phyloP scores from a whole-genome alignment of 2,888 invertebrate genomes.

The Eugnorisma glareosa region DNA sequence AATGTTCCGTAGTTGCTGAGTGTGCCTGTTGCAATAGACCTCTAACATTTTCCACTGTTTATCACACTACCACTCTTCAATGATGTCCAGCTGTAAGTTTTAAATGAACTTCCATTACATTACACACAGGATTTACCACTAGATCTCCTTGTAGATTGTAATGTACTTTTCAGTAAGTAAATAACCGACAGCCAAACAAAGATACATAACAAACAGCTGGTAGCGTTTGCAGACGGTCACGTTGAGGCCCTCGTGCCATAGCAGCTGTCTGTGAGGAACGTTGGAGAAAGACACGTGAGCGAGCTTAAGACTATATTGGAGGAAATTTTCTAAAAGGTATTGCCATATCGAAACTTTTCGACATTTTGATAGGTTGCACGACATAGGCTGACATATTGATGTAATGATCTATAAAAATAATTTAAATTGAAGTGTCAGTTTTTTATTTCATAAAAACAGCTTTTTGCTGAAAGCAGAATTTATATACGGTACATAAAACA shows the following conservation, averaged over 20 bases:
- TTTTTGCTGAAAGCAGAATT: no score
- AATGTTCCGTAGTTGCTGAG: neutral
- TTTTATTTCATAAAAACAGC: no score
- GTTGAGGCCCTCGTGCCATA: constrained; percentile 2
- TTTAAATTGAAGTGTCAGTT: no score
- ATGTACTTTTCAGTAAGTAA: neutral
- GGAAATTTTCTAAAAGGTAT: neutral
- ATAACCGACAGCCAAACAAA: neutral
- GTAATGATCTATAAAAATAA: no score
- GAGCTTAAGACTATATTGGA: neutral
- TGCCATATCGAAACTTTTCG: neutral
- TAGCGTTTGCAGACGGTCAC: constrained; percentile 1
- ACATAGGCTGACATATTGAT: neutral
- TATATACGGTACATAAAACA: no score
- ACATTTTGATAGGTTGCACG: neutral
- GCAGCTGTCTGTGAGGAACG: neutral
- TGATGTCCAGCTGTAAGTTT: neutral
- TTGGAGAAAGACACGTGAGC: constrained; percentile 27
- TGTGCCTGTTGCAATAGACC: neutral
- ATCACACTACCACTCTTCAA: neutral
- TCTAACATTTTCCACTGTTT: neutral
- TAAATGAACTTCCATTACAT: neutral
- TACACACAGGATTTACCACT: neutral
- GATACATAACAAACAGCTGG: neutral
- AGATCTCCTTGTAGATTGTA: neutral